A percentile compares a stretch with the other conserved stretches of the same genome.
phyloP scores from a whole-genome alignment of 2,113 vertebrate genomes.

The Heterochromis multidens region DNA sequence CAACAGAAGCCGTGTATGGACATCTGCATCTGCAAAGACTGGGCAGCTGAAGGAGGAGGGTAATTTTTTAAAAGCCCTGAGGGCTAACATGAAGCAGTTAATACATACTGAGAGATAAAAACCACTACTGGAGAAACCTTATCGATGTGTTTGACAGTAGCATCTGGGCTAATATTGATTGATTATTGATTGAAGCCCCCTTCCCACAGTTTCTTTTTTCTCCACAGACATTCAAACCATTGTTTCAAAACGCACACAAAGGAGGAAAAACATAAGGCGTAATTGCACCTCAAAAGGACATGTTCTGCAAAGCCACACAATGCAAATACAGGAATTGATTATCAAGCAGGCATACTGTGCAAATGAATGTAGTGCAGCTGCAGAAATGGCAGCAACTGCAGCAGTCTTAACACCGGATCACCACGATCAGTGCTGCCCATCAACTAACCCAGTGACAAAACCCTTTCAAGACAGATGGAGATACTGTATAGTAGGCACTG shows the following conservation, averaged over 20 bases:
- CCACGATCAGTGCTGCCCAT: conserved; percentile 5
- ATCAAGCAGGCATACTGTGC: not conserved
- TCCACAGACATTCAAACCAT: conserved; percentile 23
- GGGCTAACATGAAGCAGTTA: conserved; percentile 58
- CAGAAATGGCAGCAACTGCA: not conserved
- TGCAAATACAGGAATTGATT: conserved; percentile 24
- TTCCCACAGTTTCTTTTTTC: conserved; percentile 25
- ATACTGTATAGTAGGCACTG: conserved; percentile 5
- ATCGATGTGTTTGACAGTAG: conserved; percentile 74
- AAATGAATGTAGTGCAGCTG: not conserved
- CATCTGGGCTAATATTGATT: conserved; percentile 74
- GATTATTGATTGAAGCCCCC: conserved; percentile 58
- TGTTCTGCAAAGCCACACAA: conserved; percentile 5
- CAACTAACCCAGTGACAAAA: conserved; percentile 9
- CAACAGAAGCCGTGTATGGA: conserved; percentile 22
- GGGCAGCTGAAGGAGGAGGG: conserved; percentile 13
- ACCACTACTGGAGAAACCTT: conserved; percentile 50
- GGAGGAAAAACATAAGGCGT: conserved; percentile 24
- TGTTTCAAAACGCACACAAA: conserved; percentile 43
- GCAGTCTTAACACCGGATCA: not conserved
- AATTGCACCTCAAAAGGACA: conserved; percentile 24
- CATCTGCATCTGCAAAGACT: conserved; percentile 40
- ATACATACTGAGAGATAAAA: conserved; percentile 51
- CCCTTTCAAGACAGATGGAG: conserved; percentile 38
- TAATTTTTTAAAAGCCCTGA: conserved; percentile 39